phyloP scores from a whole-genome alignment of 1,140 invertebrate genomes.

The fruit fly (Drosophila melanogaster) region DNA sequence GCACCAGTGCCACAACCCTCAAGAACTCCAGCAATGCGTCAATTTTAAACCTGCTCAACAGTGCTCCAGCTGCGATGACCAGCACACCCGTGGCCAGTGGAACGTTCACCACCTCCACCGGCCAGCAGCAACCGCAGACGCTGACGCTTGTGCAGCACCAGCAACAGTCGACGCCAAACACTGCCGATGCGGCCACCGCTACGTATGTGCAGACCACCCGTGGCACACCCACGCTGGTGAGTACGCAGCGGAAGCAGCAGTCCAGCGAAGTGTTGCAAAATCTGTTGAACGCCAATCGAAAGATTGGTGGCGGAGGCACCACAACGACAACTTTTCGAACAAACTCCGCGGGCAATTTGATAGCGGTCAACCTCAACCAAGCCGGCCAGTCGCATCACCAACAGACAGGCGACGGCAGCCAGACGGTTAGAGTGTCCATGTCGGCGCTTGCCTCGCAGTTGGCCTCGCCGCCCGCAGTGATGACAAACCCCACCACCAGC shows the following conservation, averaged over 20 bases:
- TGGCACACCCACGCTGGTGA: constrained; percentile 63
- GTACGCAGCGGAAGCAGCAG: constrained; percentile 66
- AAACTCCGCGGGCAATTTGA: constrained; percentile 85
- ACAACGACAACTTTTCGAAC: constrained; percentile 74
- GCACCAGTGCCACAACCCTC: constrained; percentile 74
- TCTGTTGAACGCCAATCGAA: constrained; percentile 72
- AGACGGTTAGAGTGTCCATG: constrained; percentile 82
- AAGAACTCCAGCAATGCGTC: constrained; percentile 87
- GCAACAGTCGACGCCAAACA: constrained; percentile 40
- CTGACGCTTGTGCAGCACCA: constrained; percentile 72
- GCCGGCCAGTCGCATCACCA: constrained; percentile 48
- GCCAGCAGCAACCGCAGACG: constrained; percentile 68
- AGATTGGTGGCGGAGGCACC: constrained; percentile 71
- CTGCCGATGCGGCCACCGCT: constrained; percentile 53
- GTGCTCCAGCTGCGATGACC: constrained; percentile 88
- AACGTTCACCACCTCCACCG: constrained; percentile 81
- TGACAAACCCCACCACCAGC: constrained; percentile 79
- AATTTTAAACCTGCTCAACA: constrained; percentile 90
- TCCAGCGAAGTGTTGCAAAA: constrained; percentile 80
- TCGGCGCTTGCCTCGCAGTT: constrained; percentile 83
- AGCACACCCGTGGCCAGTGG: constrained; percentile 85
- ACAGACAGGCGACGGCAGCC: constrained; percentile 45
- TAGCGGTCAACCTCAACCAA: constrained; percentile 84
- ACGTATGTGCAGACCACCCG: constrained; percentile 73
- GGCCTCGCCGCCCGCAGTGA: constrained; percentile 82